Evolutionary conservation across 1,140 invertebrate genomes (phyloP).

Genomic region (Euwallacea fornicatus): DNA sequence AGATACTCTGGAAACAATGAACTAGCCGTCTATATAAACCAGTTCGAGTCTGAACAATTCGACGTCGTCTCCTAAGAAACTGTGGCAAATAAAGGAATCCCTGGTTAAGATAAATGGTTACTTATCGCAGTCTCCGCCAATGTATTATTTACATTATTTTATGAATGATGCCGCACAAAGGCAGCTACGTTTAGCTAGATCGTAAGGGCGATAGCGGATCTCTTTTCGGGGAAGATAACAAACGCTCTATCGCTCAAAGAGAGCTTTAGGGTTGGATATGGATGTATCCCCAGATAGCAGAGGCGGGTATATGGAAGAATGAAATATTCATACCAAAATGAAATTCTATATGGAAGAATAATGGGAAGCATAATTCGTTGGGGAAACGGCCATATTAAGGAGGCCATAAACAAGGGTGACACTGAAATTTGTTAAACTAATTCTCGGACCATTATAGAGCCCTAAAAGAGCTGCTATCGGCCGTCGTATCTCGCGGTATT

Average conservation of each 20-base stretch:
- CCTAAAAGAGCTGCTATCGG: constrained; percentile 36
- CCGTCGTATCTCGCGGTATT: constrained; percentile 32
- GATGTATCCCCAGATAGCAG: not conserved
- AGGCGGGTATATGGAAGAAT: not conserved
- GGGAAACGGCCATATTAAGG: constrained; percentile 27
- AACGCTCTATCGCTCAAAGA: constrained; percentile 10
- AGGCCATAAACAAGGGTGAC: constrained; percentile 29
- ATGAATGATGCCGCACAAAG: constrained; percentile 5
- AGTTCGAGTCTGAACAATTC: not conserved
- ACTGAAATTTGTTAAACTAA: constrained; percentile 40
- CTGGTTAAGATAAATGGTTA: constrained; percentile 12
- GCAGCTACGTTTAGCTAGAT: constrained; percentile 5
- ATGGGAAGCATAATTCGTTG: constrained; percentile 11
- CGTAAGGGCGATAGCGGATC: not conserved
- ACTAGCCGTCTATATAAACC: not conserved
- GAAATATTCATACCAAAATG: not conserved
- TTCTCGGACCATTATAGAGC: constrained; percentile 34
- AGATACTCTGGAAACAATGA: not conserved
- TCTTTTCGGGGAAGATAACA: constrained; percentile 5
- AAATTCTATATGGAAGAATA: constrained; percentile 7
- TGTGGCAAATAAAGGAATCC: constrained; percentile 6
- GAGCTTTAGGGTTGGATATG: not conserved
- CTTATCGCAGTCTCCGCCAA: constrained; percentile 5
- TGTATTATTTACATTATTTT: constrained; percentile 12
- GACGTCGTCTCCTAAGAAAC: constrained; percentile 6